phyloP scores from a whole-genome alignment of 1,140 invertebrate species.

The honey bee (Apis mellifera) region Amel_HAv3.1 CM009939.2:2498501-2499000 shows the following conservation, averaged over 20 bases:
- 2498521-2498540: not conserved
- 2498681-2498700: not conserved
- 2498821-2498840: not conserved
- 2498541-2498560: not conserved
- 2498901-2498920: too few species aligned
- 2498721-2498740: constrained; percentile 16
- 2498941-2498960: too few species aligned
- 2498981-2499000: too few species aligned
- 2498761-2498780: constrained; percentile 1
- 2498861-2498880: not conserved
- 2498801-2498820: constrained; percentile 19
- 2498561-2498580: not conserved
- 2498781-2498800: not conserved
- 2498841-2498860: not conserved
- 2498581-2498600: not conserved
- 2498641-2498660: not conserved
- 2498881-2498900: too few species aligned
- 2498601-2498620: constrained; percentile 7
- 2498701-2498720: constrained; percentile 7
- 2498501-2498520: not conserved
- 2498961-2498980: too few species aligned
- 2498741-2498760: constrained; percentile 28
- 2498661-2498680: constrained; percentile 26
- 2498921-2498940: too few species aligned
- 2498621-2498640: not conserved